Evolutionary conservation across 2,888 invertebrate genomes (phyloP), one percentile per base, ranked within the genome.

Genomic region (Caenorhabditis sinica): DNA sequence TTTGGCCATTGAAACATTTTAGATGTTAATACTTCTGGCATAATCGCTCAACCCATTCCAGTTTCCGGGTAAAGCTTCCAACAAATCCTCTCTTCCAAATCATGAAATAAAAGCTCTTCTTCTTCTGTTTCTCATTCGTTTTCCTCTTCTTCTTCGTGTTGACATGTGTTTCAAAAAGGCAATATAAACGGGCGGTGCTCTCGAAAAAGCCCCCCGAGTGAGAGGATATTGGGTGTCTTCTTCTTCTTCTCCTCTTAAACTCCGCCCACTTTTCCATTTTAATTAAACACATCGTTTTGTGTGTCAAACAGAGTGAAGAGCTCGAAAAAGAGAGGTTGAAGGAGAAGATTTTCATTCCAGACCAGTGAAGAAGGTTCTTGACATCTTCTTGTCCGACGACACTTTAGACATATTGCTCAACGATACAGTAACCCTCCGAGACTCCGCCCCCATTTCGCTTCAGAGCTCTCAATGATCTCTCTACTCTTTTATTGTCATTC

Each of bases 91-190:
- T 40, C 40, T 40, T 13, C 13, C 23, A 1, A 69, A 56, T 36
- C 36, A 56, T 69, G 69, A 69, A 69, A 69, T 69, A 69, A 69
- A 69, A 69, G 51, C 69, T 69, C 51, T 69, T 56, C 8, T 68
- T 8, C 33, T 45, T 51, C 45, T 63, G 56, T 28, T 11, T 30
- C 25, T 63, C 15, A 30, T 28, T 51, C 33, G 4, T 33, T 33
- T 33, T 66, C 25, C n/a, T n/a, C 61, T 36, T 77, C 51, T 75
- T 49, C 30, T 33, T 36, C 36, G 61, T 77, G 77, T 77, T 77
- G 77, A 77, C 77, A 77, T 77, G 77, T 77, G 77, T 77, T 77
- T 77, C 77, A 77, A 77, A 40, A 77, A 77, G 69, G 69, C 77
- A 77, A 77, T 77, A 77, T 77, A 69, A 69, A 60, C 66, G 66